phyloP scores from a whole-genome alignment of 1,140 invertebrate species.

The Thaumetopoea pityocampa region DNA sequence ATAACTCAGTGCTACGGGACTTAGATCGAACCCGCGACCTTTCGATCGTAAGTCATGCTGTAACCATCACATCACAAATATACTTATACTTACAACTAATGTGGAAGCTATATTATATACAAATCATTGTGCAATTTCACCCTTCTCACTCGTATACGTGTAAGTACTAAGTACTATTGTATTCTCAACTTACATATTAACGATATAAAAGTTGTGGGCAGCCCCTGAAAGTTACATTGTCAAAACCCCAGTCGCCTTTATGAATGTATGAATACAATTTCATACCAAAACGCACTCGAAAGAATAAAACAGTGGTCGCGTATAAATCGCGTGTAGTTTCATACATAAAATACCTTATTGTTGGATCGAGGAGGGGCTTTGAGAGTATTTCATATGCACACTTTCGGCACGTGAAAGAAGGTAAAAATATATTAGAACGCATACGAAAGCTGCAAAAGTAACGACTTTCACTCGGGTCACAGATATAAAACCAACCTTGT shows the following conservation, averaged over 20 bases:
- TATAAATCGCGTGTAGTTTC: slow-evolving; percentile 23
- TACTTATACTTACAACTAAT: no score
- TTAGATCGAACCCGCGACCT: no score
- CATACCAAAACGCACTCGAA: slow-evolving; percentile 17
- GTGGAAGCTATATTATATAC: no score
- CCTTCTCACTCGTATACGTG: slow-evolving; percentile 6
- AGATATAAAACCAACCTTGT: slow-evolving; percentile 1
- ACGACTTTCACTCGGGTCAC: slow-evolving; percentile 8
- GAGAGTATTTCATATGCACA: slow-evolving; percentile 44
- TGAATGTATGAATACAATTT: slow-evolving; percentile 28
- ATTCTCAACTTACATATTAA: slow-evolving; percentile 4
- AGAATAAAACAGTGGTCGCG: slow-evolving; percentile 11
- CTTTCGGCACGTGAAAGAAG: slow-evolving; percentile 33
- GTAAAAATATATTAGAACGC: slow-evolving; percentile 23
- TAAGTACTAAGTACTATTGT: slow-evolving; percentile 13
- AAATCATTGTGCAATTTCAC: slow-evolving; percentile 26
- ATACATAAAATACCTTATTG: slow-evolving; percentile 42
- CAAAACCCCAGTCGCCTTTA: slow-evolving; percentile 11
- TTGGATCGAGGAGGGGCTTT: slow-evolving; percentile 38
- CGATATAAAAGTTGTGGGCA: slow-evolving; percentile 2
- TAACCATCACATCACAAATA: no score
- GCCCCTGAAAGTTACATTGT: slow-evolving; percentile 16
- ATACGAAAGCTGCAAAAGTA: slow-evolving; percentile 1
- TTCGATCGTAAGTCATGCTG: no score
- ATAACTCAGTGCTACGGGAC: no score